These are phyloP conservation scores for Halichoeres trimaculatus DNA, from an alignment of 2,113 vertebrate genomes.

Conservation along the genomic window DNA sequence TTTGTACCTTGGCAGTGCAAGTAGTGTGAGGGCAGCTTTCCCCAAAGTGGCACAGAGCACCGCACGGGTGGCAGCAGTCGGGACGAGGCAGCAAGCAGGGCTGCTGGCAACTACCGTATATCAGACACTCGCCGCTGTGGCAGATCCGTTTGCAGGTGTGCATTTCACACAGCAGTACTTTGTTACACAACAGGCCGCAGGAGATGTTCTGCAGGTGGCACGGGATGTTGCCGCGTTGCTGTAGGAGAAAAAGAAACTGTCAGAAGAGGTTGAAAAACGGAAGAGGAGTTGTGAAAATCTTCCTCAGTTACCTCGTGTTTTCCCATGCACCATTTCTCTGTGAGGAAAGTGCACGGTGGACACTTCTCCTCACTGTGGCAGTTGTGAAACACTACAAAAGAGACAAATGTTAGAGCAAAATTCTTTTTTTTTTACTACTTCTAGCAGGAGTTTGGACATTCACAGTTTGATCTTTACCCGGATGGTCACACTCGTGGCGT, in stretches of 20 bases:
- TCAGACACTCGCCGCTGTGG: slow-evolving; percentile 92
- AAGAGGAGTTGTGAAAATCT: background rate
- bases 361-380: slow-evolving; percentile 97
- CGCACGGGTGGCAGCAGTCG: slow-evolving; percentile 93
- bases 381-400: slow-evolving; percentile 92
- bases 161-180: slow-evolving; percentile 88
- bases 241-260: slow-evolving; percentile 6
- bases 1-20: slow-evolving; percentile 90
- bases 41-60: slow-evolving; percentile 90
- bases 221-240: slow-evolving; percentile 96
- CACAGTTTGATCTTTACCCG: slow-evolving; percentile 79
- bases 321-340: slow-evolving; percentile 99
- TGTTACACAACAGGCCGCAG: slow-evolving; percentile 92
- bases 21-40: slow-evolving; percentile 86
- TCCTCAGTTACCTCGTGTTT: slow-evolving; percentile 92
- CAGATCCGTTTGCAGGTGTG: slow-evolving; percentile 95
- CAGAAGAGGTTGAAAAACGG: background rate
- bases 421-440: background rate
- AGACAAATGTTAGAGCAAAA: slow-evolving; percentile 3
- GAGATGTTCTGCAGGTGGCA: slow-evolving; percentile 98
- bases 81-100: slow-evolving; percentile 86
- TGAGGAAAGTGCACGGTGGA: slow-evolving; percentile 97
- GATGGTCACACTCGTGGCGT: slow-evolving; percentile 95
- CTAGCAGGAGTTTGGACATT: fast-evolving
- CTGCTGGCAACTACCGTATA: slow-evolving; percentile 90